Evolutionary conservation across 2,797 vertebrate genomes (phyloP), one percentile per base, ranked within the genome.

Genomic region (Cichlasoma orientale): DNA sequence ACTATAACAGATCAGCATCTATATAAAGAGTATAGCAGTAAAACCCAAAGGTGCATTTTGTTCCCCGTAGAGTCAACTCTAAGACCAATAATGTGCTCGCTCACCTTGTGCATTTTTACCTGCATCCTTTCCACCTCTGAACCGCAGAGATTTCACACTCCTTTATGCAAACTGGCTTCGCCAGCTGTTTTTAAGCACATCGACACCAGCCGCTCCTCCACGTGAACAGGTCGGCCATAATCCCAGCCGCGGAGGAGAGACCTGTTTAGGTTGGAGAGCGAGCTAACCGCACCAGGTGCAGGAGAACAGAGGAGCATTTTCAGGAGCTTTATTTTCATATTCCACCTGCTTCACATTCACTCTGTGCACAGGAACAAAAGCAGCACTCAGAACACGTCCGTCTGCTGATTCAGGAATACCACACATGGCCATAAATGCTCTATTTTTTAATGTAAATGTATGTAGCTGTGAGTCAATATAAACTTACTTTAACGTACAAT

Each of bases 381-480:
- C 83, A 56, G 72, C 85, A 82, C 70, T 75, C 56, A 56, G 47
- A 86, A 74, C 55, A 9, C 25, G 55, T 56, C 11, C 14, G 18
- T 81, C 72, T 77, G 79, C 86, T 66, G 63, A 88, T 92, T 95
- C 89, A 94, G 92, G 91, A 92, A 90, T 56, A 85, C 69, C 75
- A 71, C 83, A 75, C 75, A 61, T 19, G 73, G 85, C 82, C 79
- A 87, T 85, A 72, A 82, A 86, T 31, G 71, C 74, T 77, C 9
- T 77, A 72, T 86, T 81, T 91, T 50, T 75, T 75, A 31, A 52
- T 90, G 85, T 89, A 85, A 84, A 85, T 88, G 88, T 56, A 50
- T 78, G 58, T 70, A 77, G 68, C 36, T 56, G 75, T 86, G 56
- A 84, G 89, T 88, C 58, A 50, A 7, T 50, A 59, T 55, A 78